Percentiles rank a stretch among this genome's conserved stretches.
phyloP scores from a whole-genome alignment of 2,888 invertebrate genomes.

The Notodonta ziczac region DNA sequence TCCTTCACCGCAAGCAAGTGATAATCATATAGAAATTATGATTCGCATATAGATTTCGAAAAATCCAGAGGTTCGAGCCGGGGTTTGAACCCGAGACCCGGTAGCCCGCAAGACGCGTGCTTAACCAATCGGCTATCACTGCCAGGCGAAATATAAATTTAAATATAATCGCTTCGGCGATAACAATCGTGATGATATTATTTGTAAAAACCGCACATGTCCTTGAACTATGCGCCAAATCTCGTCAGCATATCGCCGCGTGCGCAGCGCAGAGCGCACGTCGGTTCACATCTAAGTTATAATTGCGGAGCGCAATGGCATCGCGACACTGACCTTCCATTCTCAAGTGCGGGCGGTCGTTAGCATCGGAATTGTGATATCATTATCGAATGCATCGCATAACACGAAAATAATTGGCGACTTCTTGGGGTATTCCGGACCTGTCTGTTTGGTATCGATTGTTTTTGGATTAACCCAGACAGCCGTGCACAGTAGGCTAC shows the following conservation, averaged over 20 bases:
- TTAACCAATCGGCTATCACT: too few species aligned
- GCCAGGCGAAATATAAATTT: too few species aligned
- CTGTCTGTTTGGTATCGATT: slow-evolving; percentile 21
- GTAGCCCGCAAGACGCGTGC: too few species aligned
- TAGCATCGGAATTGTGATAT: slow-evolving; percentile 44
- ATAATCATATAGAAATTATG: too few species aligned
- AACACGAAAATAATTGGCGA: slow-evolving; percentile 11
- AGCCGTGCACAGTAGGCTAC: too few species aligned
- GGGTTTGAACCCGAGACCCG: too few species aligned
- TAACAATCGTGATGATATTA: too few species aligned
- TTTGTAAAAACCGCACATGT: background rate
- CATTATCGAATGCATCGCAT: slow-evolving; percentile 40
- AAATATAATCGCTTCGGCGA: too few species aligned
- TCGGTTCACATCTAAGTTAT: slow-evolving; percentile 57
- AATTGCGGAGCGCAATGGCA: slow-evolving; percentile 69
- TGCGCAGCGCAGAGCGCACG: slow-evolving; percentile 9
- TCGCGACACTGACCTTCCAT: slow-evolving; percentile 71
- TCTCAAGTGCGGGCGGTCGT: slow-evolving; percentile 76
- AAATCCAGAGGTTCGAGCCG: too few species aligned
- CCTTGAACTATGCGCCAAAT: slow-evolving; percentile 1
- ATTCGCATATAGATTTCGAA: too few species aligned
- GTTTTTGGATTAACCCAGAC: background rate
- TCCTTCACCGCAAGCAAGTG: too few species aligned
- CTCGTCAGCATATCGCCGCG: background rate
- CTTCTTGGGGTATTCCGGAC: slow-evolving; percentile 10